Conservation (phyloP, 2,113 vertebrate species). For the Nothobranchius furzeri region DNA sequence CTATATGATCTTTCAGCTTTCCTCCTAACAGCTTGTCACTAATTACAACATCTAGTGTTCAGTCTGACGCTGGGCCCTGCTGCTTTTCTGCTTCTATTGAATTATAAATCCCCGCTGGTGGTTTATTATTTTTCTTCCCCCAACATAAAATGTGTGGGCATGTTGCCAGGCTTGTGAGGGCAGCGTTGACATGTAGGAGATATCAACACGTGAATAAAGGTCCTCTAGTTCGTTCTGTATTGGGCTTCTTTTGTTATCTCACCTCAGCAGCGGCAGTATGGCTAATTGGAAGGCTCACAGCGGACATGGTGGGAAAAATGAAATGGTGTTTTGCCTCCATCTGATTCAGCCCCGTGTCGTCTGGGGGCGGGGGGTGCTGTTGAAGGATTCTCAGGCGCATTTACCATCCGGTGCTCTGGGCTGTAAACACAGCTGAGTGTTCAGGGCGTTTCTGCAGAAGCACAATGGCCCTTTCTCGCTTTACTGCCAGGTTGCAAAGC, state of each 20-base stretch:
- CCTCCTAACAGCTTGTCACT: slow-evolving; percentile 50
- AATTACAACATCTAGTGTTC: slow-evolving; percentile 64
- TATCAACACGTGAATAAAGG: slow-evolving; percentile 69
- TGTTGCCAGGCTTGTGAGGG: slow-evolving; percentile 51
- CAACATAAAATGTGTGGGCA: slow-evolving; percentile 43
- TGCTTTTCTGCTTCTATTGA: slow-evolving; percentile 54
- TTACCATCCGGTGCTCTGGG: slow-evolving; percentile 27
- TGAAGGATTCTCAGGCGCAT: slow-evolving; percentile 13
- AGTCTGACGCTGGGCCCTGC: slow-evolving; percentile 49
- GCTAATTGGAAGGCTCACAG: slow-evolving; percentile 58
- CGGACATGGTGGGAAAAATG: slow-evolving; percentile 26
- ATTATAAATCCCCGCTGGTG: slow-evolving; percentile 42
- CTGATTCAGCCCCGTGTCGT: slow-evolving; percentile 31
- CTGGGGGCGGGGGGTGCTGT: slow-evolving; percentile 28
- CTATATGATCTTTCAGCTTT: slow-evolving; percentile 58
- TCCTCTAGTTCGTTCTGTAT: slow-evolving; percentile 62
- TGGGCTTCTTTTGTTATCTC: slow-evolving; percentile 67
- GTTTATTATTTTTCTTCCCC: slow-evolving; percentile 16
- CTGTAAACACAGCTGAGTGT: slow-evolving; percentile 58
- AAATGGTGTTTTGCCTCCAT: slow-evolving; percentile 40
- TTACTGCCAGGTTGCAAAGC: slow-evolving; percentile 51
- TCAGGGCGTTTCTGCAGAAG: slow-evolving; percentile 28
- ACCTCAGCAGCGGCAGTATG: slow-evolving; percentile 53
- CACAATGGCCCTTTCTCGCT: slow-evolving; percentile 53
- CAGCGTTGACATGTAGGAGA: slow-evolving; percentile 58